Base-by-base conservation (phyloP, 1,140 invertebrate genomes). In the Gryon sp. region DNA sequence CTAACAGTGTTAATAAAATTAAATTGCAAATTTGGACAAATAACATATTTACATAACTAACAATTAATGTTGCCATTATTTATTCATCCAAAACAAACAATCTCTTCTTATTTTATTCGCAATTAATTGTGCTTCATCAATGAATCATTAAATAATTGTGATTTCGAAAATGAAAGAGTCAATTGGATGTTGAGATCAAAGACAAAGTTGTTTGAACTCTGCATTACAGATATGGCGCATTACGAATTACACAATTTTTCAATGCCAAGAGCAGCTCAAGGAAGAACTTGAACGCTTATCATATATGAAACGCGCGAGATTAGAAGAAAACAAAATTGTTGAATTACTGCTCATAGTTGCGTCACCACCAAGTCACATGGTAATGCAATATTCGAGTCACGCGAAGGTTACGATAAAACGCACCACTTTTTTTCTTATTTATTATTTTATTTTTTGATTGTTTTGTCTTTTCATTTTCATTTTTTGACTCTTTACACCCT, bases 381-480 rank as follows among this genome's bases (percentile, higher is more conserved):
- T 57, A 63, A 57, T 66, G 57, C 48, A 68, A 62, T 28, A 40
- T 36, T 52, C 15, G 45, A 70, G 65, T 76, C 74, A 76, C 65
- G 74, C 74, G 65, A 76, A 76, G 74, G 74, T 76, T 59, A 70
- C 7, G 59, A 65, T 65, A 65, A 76, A 60, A 36, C 36, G 50
- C 43, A 65, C 26, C 24, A 9, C 19, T 16, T 15, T 3, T 46
- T 22, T 46, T 28, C 34, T 19, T 55, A 14, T 55, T 18, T 34
- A 0, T n/a, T 15, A 46, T 63, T 63, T 55, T 50, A n/a, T n/a
- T 15, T 14, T 60, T 28, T 30, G 9, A 41, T 28, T 7, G 7
- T 34, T 14, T 22, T 40, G 19, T 43, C 22, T 41, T 52, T n/a
- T 32, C 38, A 43, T 16, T 26, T 24, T 7, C 14, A n/a, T 1